Evolutionary conservation across 2,113 vertebrate species (phyloP).

Genomic region (Channa maculata): DNA sequence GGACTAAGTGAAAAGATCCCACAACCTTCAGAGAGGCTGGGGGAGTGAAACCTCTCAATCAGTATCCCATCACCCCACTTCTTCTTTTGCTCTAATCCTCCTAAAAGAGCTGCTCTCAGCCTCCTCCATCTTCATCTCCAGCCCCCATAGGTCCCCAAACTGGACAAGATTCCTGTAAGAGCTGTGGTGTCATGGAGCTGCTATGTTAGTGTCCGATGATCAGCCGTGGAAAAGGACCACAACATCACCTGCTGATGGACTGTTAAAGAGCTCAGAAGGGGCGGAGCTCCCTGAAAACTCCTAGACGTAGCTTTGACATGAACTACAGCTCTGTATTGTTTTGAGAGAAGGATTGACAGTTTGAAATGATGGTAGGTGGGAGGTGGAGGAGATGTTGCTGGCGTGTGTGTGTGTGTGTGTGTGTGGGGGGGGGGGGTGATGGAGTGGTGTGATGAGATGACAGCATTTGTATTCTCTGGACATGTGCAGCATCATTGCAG

Average conservation of each 20-base stretch:
- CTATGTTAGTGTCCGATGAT: no score
- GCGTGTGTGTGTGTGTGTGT: no score
- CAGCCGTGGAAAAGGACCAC: no score
- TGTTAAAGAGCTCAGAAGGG: no score
- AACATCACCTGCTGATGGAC: no score
- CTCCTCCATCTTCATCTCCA: background rate
- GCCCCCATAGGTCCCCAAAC: no score
- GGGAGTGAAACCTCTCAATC: slow-evolving; percentile 52
- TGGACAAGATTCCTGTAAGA: no score
- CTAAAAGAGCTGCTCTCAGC: background rate
- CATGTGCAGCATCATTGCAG: background rate
- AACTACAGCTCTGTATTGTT: no score
- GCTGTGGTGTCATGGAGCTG: no score
- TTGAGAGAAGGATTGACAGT: slow-evolving; percentile 48
- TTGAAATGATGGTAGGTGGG: slow-evolving; percentile 43
- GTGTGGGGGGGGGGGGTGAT: background rate
- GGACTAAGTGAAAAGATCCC: slow-evolving; percentile 78
- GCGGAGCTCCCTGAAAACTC: no score
- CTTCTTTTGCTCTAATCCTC: background rate
- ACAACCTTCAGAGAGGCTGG: slow-evolving; percentile 57
- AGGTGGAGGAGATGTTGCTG: slow-evolving; percentile 37
- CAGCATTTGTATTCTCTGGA: slow-evolving; percentile 24
- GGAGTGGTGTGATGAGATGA: slow-evolving; percentile 39
- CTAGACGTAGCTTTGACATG: no score
- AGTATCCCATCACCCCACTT: background rate